These are phyloP conservation scores for Rhombomys opimus DNA, from an alignment of 2,113 vertebrate species.

Conservation along the genomic window DNA sequence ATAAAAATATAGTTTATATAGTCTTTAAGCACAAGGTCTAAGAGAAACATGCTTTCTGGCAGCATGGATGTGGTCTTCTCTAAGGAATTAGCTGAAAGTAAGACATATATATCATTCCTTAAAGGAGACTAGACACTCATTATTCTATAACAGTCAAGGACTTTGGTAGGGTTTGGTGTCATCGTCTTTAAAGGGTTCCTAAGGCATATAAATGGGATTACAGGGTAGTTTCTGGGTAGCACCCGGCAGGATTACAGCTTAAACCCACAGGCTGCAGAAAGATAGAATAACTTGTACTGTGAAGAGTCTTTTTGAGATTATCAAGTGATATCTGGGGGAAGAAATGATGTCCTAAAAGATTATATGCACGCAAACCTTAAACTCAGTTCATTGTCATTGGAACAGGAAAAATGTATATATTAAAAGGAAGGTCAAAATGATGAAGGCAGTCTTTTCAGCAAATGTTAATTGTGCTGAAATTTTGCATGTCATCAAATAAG, in stretches of 20 bases:
- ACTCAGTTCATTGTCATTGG: neutral
- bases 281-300: neutral
- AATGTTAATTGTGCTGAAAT: neutral
- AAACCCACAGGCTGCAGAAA: neutral
- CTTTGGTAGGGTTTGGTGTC: neutral
- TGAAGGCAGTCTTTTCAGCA: neutral
- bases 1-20: neutral
- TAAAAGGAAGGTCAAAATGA: neutral
- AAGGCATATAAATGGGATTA: neutral
- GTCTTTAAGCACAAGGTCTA: neutral
- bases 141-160: neutral
- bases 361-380: neutral
- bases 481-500: neutral
- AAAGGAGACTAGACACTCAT: neutral
- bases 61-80: neutral
- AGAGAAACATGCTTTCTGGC: neutral
- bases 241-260: neutral
- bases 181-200: neutral
- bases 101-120: neutral
- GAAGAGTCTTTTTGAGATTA: neutral
- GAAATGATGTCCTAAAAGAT: neutral
- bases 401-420: neutral
- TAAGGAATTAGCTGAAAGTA: neutral
- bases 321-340: neutral
- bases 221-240: neutral